Conservation (phyloP, 2,797 vertebrate species). For the Botia almorhae region DNA sequence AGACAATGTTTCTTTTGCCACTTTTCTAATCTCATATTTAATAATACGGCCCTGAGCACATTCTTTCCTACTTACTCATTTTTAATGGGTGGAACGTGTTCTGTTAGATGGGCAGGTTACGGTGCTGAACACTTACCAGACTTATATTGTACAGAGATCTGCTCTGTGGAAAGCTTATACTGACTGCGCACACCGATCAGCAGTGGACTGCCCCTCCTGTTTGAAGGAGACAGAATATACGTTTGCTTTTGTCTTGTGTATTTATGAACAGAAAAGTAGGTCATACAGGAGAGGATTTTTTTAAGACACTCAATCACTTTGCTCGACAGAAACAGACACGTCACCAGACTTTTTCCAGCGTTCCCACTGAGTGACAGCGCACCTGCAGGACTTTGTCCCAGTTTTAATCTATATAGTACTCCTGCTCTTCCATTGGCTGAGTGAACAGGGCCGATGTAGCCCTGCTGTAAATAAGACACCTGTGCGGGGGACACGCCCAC, state of each 20-base stretch:
- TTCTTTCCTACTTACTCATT: neutral
- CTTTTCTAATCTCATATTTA: neutral
- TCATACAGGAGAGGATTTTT: no score
- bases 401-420: conserved; percentile 4
- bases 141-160: conserved; percentile 90
- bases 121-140: conserved; percentile 77
- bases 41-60: neutral
- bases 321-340: neutral
- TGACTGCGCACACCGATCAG: conserved; percentile 93
- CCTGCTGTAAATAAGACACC: conserved; percentile 4
- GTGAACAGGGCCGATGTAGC: neutral
- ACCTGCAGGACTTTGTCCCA: conserved; percentile 28
- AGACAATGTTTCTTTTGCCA: neutral
- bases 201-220: conserved; percentile 93
- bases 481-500: neutral
- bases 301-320: no score
- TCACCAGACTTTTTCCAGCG: neutral
- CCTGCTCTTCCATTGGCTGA: neutral
- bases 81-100: neutral
- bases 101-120: conserved; percentile 30
- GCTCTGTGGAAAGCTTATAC: conserved; percentile 86
- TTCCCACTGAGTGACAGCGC: neutral
- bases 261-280: neutral
- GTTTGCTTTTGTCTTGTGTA: neutral
- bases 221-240: neutral